Base-by-base conservation (phyloP, 2,797 vertebrate species). In the Syncerus caffer region DNA sequence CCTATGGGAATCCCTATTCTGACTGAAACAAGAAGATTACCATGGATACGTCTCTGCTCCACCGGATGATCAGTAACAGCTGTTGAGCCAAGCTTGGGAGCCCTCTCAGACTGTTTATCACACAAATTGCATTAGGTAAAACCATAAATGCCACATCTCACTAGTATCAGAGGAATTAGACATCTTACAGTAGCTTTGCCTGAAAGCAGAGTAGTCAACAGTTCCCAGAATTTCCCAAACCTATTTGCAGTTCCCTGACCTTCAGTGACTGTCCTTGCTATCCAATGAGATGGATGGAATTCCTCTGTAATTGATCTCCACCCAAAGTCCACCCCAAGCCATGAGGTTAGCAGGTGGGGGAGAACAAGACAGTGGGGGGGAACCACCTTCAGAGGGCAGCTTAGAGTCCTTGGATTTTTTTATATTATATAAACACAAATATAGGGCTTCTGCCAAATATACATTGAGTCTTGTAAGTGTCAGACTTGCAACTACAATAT, bases 11-110 rank as follows among this genome's bases (percentile, higher is more conserved):
- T 95, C 85, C 64, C 86, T 96, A 90, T 97, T 97, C 93, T 92
- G 89, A 76, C 50, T 97, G 92, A 91, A 97, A 97, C 38, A 85
- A 67, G 79, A 93, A 96, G 78, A 98, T 98, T 92, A 95, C 97
- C 96, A 97, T 98, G 98, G 96, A 98, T 97, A 98, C 95, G 94
- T 96, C 58, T 96, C 85, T 93, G 89, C 76, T 92, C 62, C 67
- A 88, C 86, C 92, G 84, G 64, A 96, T 91, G 97, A 96, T 95
- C 90, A 94, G 94, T 51, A 96, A 96, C 96, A 98, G 94, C 97
- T 97, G 95, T 92, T 97, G 94, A 97, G 79, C 67, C 84, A 97
- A 97, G 83, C 86, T 96, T 95, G 64, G 84, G 74, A 80, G 88
- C 47, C 93, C 58, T 89, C 85, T 96, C 90, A 53, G 82, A 76